Evolutionary conservation across 2,113 vertebrate genomes (phyloP), one percentile per base, ranked within the genome.

Genomic region (Junco hyemalis): DNA sequence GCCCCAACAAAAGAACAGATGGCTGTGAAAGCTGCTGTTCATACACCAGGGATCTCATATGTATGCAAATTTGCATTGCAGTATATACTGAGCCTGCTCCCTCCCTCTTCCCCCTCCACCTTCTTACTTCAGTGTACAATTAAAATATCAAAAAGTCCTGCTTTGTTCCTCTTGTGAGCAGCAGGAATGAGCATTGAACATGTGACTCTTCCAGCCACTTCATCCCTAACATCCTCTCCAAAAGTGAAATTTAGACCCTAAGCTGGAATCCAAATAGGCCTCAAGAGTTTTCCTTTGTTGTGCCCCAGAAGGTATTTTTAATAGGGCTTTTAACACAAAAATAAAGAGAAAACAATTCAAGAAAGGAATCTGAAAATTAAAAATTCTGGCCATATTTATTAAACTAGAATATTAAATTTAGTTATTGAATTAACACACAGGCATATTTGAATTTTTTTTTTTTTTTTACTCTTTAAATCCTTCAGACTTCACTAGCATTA

Each of bases 1-100:
- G 94, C 64, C 70, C 91, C 80, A 95, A 95, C 95, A 83, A 94
- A 98, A 95, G 90, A 97, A 76, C 97, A 98, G 97, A 97, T 97
- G 96, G 97, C 66, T 68, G 53, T 23, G 54, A 91, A 95, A 95
- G 61, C 95, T 97, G 84, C 92, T 96, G 85, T 91, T 97, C 85
- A 54, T 91, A 90, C 90, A 86, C 95, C 93, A 97, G 79, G 73
- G 69, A 88, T 59, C 64, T 92, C 94, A 86, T 82, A 92, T 54
- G 60, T 80, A 96, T 92, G 93, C 92, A 96, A 94, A 93, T 95
- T 83, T 96, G 57, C 82, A 53, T 74, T 96, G 90, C 93, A 91
- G 57, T 82, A 86, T 81, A 87, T 81, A 83, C 44, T 56, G 89
- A 72, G 33, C 87, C 81, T 14, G 23, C 7, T 54, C 23, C 33